A percentile compares a stretch with the other conserved stretches of the same genome.
Evolutionary conservation across 35 echinoderm and acorn worm species (phyloP).

Genomic region (Anneissia japonica): DNA sequence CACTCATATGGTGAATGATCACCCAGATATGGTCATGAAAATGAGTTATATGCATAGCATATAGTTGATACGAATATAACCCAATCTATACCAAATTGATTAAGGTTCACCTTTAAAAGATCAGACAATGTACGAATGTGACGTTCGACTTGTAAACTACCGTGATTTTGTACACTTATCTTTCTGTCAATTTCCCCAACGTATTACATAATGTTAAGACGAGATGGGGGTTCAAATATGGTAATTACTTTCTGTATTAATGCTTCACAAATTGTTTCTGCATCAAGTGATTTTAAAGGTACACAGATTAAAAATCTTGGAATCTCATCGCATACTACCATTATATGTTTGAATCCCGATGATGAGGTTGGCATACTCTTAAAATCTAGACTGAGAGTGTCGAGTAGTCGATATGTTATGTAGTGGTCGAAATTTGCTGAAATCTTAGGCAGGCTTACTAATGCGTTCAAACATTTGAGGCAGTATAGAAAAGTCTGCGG

Average conservation of each 20-base stretch:
- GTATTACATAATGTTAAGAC: slow-evolving; percentile 18
- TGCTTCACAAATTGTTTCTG: slow-evolving; percentile 6
- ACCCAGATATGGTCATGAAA: slow-evolving; percentile 7
- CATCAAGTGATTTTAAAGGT: slow-evolving; percentile 43
- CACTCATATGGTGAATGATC: slow-evolving; percentile 18
- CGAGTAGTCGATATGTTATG: slow-evolving; percentile 20
- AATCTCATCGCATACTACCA: slow-evolving; percentile 37
- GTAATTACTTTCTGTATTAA: slow-evolving; percentile 10
- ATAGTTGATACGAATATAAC: slow-evolving; percentile 26
- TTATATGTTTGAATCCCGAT: slow-evolving; percentile 30
- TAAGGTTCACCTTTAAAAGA: slow-evolving; percentile 6
- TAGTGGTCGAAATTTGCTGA: slow-evolving; percentile 22
- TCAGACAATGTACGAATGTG: too few relatives aligned
- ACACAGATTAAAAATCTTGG: slow-evolving; percentile 34
- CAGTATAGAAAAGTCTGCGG: slow-evolving; percentile 9
- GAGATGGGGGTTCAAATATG: slow-evolving; percentile 30
- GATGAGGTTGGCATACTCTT: slow-evolving; percentile 38
- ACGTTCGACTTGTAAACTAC: too few relatives aligned
- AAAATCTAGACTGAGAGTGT: slow-evolving; percentile 37
- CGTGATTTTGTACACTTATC: too few relatives aligned
- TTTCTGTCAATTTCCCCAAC: too few relatives aligned
- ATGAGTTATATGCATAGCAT: slow-evolving; percentile 25
- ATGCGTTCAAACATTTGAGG: slow-evolving; percentile 30
- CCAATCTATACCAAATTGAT: slow-evolving; percentile 15
- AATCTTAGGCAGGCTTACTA: slow-evolving; percentile 28